phyloP scores from a whole-genome alignment of 92 coral and sea anemone genomes.

The Virgularia gustaviana region DNA sequence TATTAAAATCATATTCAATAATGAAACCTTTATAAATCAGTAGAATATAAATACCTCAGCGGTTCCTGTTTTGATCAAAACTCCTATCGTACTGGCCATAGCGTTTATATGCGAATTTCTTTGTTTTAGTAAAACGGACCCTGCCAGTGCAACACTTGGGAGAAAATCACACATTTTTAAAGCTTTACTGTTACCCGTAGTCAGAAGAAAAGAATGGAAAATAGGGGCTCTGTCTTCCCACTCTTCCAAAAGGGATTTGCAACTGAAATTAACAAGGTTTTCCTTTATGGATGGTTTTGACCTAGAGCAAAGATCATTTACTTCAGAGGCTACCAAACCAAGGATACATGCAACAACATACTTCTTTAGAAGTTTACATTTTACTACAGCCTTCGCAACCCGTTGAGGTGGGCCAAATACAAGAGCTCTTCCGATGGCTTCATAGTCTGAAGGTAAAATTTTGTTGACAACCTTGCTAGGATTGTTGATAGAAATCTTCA shows the following conservation, averaged over 20 bases:
- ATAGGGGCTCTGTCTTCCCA: conserved; percentile 52
- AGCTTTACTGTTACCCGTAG: neutral
- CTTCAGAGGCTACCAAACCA: conserved; percentile 34
- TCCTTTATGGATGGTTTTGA: conserved; percentile 41
- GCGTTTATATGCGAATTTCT: conserved; percentile 61
- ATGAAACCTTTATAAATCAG: no score
- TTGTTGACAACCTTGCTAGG: conserved; percentile 41
- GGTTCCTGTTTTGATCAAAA: conserved; percentile 52
- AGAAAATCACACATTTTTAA: conserved; percentile 10
- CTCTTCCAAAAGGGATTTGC: conserved; percentile 36
- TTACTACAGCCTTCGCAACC: conserved; percentile 33
- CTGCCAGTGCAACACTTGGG: conserved; percentile 61
- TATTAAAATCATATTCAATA: no score
- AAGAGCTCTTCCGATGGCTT: conserved; percentile 44
- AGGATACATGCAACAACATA: conserved; percentile 41
- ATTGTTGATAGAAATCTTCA: conserved; percentile 24
- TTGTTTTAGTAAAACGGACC: conserved; percentile 60
- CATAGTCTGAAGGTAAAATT: conserved; percentile 13
- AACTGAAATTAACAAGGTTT: conserved; percentile 28
- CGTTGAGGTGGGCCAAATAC: conserved; percentile 41
- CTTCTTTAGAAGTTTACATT: neutral
- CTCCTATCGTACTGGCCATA: conserved; percentile 47
- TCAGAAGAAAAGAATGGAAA: conserved; percentile 39
- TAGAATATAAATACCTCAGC: conserved; percentile 60
- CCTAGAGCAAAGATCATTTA: conserved; percentile 48